Conservation (phyloP, 2,113 vertebrate genomes). For the Callospermophilus lateralis region DNA sequence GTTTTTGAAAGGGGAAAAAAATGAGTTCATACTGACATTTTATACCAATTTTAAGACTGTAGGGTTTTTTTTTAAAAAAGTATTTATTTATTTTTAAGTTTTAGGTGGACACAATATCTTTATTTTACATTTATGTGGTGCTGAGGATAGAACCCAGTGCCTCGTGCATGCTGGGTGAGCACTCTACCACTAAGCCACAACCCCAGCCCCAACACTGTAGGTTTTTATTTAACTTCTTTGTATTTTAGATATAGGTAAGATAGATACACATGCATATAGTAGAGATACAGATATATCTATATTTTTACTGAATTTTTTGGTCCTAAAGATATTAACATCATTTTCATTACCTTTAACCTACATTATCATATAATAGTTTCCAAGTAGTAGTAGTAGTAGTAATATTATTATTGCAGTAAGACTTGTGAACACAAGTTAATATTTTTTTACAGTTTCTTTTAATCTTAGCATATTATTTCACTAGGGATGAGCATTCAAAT, state of each 20-base stretch:
- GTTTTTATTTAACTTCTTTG: not conserved
- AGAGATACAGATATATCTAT: not conserved
- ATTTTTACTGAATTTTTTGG: not conserved
- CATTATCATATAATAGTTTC: not conserved
- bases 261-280: not conserved
- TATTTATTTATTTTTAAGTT: too few relatives aligned
- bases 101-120: too few relatives aligned
- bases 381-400: not conserved
- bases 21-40: not conserved
- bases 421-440: not conserved
- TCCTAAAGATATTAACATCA: not conserved
- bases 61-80: not conserved
- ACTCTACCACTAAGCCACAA: too few relatives aligned
- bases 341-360: not conserved
- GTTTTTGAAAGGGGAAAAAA: not conserved
- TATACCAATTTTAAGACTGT: not conserved
- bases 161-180: too few relatives aligned
- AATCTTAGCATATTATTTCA: not conserved
- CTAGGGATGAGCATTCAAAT: not conserved
- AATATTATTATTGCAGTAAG: not conserved
- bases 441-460: not conserved
- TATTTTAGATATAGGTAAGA: not conserved
- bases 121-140: too few relatives aligned
- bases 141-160: too few relatives aligned
- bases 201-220: too few relatives aligned